These are phyloP conservation scores for Atethmia centrago DNA, from an alignment of 2,888 invertebrate species.

Conservation along the genomic window DNA sequence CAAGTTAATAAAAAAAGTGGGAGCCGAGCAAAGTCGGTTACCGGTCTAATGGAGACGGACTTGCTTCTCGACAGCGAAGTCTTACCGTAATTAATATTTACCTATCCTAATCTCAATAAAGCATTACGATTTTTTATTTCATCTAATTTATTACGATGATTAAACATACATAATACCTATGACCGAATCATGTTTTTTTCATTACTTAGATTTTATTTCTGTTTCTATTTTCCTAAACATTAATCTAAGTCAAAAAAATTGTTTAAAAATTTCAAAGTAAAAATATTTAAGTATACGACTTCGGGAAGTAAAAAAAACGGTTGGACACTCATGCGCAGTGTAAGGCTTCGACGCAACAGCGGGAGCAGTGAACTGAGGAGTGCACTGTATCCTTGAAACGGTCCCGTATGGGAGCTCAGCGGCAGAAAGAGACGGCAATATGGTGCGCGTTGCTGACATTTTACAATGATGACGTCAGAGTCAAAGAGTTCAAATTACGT, in stretches of 20 bases:
- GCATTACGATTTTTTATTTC: conserved; percentile 6
- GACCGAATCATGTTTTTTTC: background rate
- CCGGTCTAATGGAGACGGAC: conserved; percentile 61
- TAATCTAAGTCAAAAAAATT: background rate
- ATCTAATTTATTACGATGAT: conserved; percentile 2
- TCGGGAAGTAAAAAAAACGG: conserved; percentile 63
- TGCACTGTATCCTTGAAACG: conserved; percentile 86
- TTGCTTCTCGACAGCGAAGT: conserved; percentile 26
- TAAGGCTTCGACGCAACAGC: conserved; percentile 79
- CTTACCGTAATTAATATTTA: conserved; percentile 52
- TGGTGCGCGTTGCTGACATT: conserved; percentile 79
- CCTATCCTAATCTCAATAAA: conserved; percentile 29
- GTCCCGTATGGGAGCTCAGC: conserved; percentile 81
- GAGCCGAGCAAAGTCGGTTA: conserved; percentile 53
- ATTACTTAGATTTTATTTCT: background rate
- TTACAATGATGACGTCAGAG: conserved; percentile 82
- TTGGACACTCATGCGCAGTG: conserved; percentile 63
- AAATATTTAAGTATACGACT: conserved; percentile 56
- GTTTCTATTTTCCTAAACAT: background rate
- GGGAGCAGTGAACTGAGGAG: conserved; percentile 88
- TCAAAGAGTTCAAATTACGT: conserved; percentile 63
- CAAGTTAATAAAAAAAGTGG: conserved; percentile 60
- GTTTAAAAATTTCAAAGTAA: conserved; percentile 26
- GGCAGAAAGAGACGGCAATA: conserved; percentile 77
- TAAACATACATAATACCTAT: background rate